Conservation (phyloP, 2,113 vertebrate genomes). For the Corvus cornix region DNA sequence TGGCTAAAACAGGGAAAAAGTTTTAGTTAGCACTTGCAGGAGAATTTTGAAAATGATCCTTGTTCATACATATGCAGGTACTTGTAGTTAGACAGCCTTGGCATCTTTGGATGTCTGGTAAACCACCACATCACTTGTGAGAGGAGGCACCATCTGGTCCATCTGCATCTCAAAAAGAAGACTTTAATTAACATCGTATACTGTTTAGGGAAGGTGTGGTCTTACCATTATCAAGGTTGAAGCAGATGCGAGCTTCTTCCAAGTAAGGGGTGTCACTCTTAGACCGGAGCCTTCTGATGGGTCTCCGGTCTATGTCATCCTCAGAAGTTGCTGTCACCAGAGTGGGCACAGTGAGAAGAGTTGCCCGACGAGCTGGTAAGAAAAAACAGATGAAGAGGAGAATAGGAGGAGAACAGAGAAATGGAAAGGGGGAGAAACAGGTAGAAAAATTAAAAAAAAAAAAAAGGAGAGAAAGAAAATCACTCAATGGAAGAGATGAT, state of each 20-base stretch:
- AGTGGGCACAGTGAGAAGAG: constrained; percentile 58
- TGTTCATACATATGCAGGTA: not conserved
- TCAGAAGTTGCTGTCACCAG: constrained; percentile 60
- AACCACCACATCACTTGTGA: not conserved
- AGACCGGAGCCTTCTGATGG: constrained; percentile 64
- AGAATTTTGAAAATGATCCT: not conserved
- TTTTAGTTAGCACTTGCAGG: not conserved
- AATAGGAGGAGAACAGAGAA: not conserved
- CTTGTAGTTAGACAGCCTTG: not conserved
- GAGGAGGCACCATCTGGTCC: not conserved
- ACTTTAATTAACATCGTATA: not conserved
- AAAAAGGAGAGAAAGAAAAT: not conserved
- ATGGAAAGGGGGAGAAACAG: not conserved
- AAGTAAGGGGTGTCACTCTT: constrained; percentile 65
- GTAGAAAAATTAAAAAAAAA: not conserved
- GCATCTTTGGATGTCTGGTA: not conserved
- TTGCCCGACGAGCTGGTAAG: constrained; percentile 57
- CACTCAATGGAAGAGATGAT: not conserved
- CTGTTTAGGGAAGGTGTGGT: not conserved
- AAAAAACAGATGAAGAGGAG: not conserved
- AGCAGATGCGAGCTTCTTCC: constrained; percentile 65
- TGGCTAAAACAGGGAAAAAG: not conserved
- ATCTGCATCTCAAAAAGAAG: not conserved
- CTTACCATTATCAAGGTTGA: constrained; percentile 66
- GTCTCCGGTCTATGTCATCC: constrained; percentile 62